These are phyloP conservation scores for Callocephalon fimbriatum DNA, from an alignment of 2,113 vertebrate species.

Conservation along the genomic window DNA sequence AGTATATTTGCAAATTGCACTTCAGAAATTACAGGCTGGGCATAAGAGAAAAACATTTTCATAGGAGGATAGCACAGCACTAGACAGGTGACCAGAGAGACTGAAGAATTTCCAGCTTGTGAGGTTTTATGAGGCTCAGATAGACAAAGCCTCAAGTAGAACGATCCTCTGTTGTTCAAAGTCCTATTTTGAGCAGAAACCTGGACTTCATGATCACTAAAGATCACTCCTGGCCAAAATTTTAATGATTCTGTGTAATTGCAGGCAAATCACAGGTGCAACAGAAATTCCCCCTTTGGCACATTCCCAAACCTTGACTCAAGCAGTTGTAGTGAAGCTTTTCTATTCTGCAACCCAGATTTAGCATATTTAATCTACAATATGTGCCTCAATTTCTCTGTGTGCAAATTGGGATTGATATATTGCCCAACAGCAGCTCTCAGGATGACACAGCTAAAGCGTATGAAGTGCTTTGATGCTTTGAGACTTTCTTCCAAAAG, in stretches of 20 bases:
- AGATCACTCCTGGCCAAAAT: background rate
- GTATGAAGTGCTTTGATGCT: background rate
- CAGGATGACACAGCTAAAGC: background rate
- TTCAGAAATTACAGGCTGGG: background rate
- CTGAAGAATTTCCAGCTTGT: background rate
- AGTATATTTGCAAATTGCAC: background rate
- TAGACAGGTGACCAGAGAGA: background rate
- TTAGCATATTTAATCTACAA: background rate
- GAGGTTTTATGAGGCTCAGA: background rate
- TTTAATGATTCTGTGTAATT: background rate
- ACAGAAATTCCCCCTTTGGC: background rate
- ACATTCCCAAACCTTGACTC: background rate
- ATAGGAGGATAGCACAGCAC: background rate
- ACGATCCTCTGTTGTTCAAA: background rate
- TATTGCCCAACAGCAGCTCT: background rate
- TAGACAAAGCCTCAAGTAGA: background rate
- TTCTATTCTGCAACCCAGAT: background rate
- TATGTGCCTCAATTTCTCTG: background rate
- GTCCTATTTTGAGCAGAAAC: background rate
- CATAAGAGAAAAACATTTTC: background rate
- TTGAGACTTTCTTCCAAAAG: background rate
- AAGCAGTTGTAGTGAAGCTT: background rate
- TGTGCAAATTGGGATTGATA: background rate
- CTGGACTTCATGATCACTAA: background rate
- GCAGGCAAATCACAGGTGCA: background rate